phyloP scores from a whole-genome alignment of 2,888 invertebrate species.

The Noctuana brunneofusca region DNA sequence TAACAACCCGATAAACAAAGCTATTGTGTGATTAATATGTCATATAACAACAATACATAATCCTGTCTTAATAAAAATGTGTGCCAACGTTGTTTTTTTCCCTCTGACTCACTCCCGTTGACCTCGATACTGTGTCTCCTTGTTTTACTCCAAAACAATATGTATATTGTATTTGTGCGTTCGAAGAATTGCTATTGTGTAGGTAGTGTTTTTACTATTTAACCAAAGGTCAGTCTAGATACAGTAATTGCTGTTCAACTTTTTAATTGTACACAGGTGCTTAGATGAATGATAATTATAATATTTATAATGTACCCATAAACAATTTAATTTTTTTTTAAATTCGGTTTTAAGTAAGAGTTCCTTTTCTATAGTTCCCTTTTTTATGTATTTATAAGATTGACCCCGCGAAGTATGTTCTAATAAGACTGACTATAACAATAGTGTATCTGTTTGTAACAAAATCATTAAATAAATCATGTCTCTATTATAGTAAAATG shows the following conservation, averaged over 20 bases:
- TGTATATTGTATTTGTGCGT: slow-evolving; percentile 22
- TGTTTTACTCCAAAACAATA: slow-evolving; percentile 38
- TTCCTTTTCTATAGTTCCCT: too few relatives aligned
- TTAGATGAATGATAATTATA: too few relatives aligned
- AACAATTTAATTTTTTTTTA: too few relatives aligned
- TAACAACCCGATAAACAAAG: slow-evolving; percentile 12
- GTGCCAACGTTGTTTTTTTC: slow-evolving; percentile 36
- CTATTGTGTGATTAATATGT: slow-evolving; percentile 29
- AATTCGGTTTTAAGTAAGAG: too few relatives aligned
- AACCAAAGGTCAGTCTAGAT: neutral
- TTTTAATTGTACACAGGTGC: neutral
- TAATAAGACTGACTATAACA: too few relatives aligned
- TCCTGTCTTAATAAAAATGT: slow-evolving; percentile 36
- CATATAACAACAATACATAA: slow-evolving; percentile 36
- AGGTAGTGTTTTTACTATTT: slow-evolving; percentile 3
- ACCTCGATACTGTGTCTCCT: slow-evolving; percentile 35
- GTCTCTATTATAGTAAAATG: too few relatives aligned
- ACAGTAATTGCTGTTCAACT: neutral
- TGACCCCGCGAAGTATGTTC: too few relatives aligned
- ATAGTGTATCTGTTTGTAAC: too few relatives aligned
- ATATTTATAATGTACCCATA: too few relatives aligned
- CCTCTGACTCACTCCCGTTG: slow-evolving; percentile 36
- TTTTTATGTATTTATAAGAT: too few relatives aligned
- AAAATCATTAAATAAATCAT: too few relatives aligned
- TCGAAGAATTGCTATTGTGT: slow-evolving; percentile 16